Conservation (phyloP, 2,888 invertebrate species). For the Brassicogethes aeneus region DNA sequence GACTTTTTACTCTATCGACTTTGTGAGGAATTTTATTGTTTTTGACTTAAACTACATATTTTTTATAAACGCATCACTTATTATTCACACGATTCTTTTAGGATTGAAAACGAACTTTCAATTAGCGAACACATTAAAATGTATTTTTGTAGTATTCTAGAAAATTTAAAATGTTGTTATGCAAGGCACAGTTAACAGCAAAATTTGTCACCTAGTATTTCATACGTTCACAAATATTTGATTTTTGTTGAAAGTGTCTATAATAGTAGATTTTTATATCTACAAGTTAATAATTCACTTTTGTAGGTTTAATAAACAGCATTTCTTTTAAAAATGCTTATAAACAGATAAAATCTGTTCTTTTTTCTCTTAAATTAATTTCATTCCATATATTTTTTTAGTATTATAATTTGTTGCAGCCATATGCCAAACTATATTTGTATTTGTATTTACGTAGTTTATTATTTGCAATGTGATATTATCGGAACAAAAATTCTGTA, state of each 20-base stretch:
- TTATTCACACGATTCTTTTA: neutral
- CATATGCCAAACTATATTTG: neutral
- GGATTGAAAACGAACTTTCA: neutral
- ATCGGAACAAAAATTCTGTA: neutral
- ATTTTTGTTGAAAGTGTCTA: neutral
- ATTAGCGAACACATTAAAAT: neutral
- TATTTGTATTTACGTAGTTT: neutral
- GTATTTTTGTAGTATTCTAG: neutral
- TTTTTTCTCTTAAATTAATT: no score
- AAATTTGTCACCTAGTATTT: neutral
- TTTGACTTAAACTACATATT: neutral
- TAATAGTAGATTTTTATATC: neutral
- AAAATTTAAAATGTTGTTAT: neutral
- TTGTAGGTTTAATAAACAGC: no score
- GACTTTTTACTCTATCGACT: slow-evolving; percentile 10
- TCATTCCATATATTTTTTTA: neutral
- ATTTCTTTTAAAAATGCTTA: no score
- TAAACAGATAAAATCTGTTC: no score
- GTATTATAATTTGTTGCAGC: neutral
- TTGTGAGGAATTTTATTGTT: neutral
- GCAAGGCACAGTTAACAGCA: neutral
- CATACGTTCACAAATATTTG: neutral
- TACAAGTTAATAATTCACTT: no score
- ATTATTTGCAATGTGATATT: neutral
- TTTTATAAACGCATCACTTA: neutral